These are phyloP conservation scores for Sardinella longiceps DNA, from an alignment of 2,797 vertebrate genomes.

Conservation along the genomic window DNA sequence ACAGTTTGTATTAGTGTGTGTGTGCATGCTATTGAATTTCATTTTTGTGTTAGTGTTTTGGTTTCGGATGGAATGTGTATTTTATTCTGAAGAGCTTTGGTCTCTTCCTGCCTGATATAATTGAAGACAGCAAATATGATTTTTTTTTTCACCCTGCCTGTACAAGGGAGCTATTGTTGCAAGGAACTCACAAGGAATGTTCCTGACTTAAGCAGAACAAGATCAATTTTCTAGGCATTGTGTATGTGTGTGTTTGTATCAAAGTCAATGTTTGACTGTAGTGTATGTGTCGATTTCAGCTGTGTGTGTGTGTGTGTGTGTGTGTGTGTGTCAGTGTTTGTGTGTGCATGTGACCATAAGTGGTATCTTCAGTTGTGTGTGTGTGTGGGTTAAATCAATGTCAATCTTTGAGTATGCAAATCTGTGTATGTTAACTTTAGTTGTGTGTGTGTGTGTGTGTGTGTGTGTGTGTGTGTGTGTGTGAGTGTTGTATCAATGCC, in stretches of 20 bases:
- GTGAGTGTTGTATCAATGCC: background rate
- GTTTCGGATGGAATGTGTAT: background rate
- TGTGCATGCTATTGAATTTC: background rate
- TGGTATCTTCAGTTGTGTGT: background rate
- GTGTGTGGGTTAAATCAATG: background rate
- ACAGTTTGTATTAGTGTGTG: too few relatives aligned
- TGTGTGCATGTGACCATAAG: background rate
- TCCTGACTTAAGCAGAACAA: constrained; percentile 2
- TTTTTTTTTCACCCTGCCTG: background rate
- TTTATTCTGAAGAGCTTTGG: background rate
- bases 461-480: too few relatives aligned
- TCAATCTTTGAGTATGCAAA: too few relatives aligned
- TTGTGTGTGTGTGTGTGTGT: too few relatives aligned
- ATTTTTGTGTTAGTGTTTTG: background rate
- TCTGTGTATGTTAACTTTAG: too few relatives aligned
- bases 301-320: constrained; percentile 7
- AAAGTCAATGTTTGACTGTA: background rate
- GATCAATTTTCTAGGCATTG: background rate
- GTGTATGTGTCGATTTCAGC: background rate
- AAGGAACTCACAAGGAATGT: constrained; percentile 1
- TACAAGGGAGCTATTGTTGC: constrained; percentile 7
- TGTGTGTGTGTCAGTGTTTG: background rate
- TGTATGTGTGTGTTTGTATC: background rate
- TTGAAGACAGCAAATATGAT: background rate
- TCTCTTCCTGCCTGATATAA: background rate